phyloP scores from a whole-genome alignment of 1,140 invertebrate species.

The Akabosia matsudoensis region DNA sequence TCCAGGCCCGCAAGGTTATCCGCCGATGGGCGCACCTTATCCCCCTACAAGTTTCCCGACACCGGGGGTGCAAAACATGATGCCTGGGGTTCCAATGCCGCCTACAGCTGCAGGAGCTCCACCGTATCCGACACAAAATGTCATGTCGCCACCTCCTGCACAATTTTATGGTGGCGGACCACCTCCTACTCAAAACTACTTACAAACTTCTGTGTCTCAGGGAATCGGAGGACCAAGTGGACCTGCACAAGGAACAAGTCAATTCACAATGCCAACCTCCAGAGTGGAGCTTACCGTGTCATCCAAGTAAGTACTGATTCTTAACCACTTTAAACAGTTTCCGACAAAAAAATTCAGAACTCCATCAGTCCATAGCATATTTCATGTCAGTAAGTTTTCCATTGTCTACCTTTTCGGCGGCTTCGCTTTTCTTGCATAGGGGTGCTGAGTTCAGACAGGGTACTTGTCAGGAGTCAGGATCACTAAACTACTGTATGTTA shows the following conservation, averaged over 20 bases:
- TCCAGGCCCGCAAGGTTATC: not conserved
- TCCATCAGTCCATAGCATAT: not conserved
- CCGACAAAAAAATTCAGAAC: not conserved
- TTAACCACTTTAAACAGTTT: not conserved
- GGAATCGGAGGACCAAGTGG: not conserved
- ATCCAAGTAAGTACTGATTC: constrained; percentile 3
- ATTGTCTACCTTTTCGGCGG: not conserved
- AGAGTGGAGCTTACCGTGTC: not conserved
- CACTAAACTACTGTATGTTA: too few species aligned
- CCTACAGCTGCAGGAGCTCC: not conserved
- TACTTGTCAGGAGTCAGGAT: not conserved
- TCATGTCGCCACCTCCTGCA: not conserved
- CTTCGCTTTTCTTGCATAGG: not conserved
- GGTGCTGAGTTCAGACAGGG: not conserved
- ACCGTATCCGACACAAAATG: not conserved
- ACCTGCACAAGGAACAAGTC: not conserved
- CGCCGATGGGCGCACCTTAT: not conserved
- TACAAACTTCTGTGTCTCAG: not conserved
- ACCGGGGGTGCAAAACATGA: not conserved
- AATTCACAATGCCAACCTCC: constrained; percentile 3
- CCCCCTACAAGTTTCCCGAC: not conserved
- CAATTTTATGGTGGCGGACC: not conserved
- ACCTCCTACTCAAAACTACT: not conserved
- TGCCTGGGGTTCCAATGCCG: not conserved
- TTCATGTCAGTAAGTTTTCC: not conserved